phyloP scores from a whole-genome alignment of 2,113 vertebrate species.

The Pontoporia blainvillei region DNA sequence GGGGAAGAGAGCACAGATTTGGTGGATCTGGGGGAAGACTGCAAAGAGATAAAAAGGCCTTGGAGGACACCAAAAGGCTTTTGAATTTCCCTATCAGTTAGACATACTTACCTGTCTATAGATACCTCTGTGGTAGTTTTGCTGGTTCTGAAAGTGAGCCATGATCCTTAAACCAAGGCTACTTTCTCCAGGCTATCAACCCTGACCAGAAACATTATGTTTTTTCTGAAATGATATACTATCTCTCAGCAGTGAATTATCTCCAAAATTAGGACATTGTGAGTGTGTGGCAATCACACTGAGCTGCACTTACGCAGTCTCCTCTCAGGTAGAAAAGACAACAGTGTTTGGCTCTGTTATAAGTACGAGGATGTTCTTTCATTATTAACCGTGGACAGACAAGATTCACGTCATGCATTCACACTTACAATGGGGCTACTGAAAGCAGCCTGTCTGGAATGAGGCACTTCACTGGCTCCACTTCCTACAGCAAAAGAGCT shows the following conservation, averaged over 20 bases:
- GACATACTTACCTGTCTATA: not conserved
- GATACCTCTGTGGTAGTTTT: not conserved
- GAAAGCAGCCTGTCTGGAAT: slow-evolving; percentile 83
- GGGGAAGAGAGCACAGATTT: not conserved
- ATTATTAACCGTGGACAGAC: not conserved
- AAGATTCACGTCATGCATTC: not conserved
- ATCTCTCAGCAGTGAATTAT: not conserved
- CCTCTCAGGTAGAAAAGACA: not conserved
- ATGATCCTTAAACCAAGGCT: not conserved
- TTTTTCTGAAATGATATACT: not conserved
- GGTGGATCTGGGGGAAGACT: not conserved
- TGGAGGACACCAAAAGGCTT: not conserved
- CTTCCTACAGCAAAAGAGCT: slow-evolving; percentile 65
- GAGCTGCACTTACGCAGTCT: not conserved
- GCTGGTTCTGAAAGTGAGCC: not conserved
- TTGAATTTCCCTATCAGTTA: not conserved
- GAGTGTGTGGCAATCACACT: not conserved
- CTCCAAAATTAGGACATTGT: not conserved
- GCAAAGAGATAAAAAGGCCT: not conserved
- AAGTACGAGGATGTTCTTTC: not conserved
- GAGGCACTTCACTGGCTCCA: slow-evolving; percentile 36
- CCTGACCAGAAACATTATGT: not conserved
- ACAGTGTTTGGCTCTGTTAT: not conserved
- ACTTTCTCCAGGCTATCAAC: not conserved
- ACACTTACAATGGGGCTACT: slow-evolving; percentile 91